Base-by-base conservation (phyloP, 92 coral and sea anemone species). In the Siderastrea radians region DNA sequence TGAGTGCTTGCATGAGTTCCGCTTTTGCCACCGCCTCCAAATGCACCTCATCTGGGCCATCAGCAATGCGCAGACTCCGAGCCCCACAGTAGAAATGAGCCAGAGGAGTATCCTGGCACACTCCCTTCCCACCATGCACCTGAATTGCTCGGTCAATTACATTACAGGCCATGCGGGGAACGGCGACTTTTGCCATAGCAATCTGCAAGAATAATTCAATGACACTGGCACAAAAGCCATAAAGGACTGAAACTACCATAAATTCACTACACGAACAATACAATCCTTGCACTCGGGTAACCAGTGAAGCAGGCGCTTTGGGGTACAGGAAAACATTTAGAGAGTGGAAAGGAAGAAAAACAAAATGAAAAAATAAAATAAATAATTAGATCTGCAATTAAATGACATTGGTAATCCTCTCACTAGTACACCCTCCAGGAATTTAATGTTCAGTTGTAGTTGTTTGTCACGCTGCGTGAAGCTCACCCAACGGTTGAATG, bases 11-110 rank as follows among this genome's bases (percentile, higher is more conserved):
- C 69, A 86, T 85, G 12, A 98, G 93, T 44, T 98, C 99, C 74
- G 86, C 82, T 87, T 96, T 98, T 12, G 99, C 99, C 16, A 98
- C 93, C 2, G 98, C 95, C 54, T 97, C 97, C 87, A 98, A 83
- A 78, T 98, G 99, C 16, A 98, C 99, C 82, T 98, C 99, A 85
- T 98, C 99, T 47, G 99, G 99, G 50, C 99, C 99, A 87, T 98
- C 99, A 16, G 99, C 99, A 54, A 98, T 96, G 19, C 99, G 96
- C 67, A 98, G 91, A 43, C 95, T 82, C 81, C 99, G 96, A 53
- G 90, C 88, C 1, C 69, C 71, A n/a, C 94, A 64, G 74, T 88
- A 98, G 82, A 93, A 65, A 83, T 82, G 17, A 16, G 98, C 85
- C 88, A 98, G 93, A 76, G 97, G 95, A 17, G 99, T 90, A 82